Base-by-base conservation (phyloP, 2,797 vertebrate genomes). In the Natrix natrix region DNA sequence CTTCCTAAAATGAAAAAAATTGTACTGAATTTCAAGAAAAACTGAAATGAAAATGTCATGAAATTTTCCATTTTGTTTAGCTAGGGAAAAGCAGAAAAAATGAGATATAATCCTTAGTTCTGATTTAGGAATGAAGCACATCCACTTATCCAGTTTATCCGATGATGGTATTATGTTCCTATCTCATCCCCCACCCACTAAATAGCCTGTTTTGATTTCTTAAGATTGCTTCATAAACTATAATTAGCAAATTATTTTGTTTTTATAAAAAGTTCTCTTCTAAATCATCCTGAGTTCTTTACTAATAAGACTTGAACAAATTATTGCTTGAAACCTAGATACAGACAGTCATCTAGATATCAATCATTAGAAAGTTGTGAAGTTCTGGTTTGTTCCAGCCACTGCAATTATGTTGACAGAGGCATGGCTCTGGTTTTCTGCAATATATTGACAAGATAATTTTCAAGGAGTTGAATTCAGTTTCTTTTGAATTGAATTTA, bases 211-310 rank as follows among this genome's bases (percentile, higher is more conserved):
- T 96, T 97, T 95, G 92, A 93, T 91, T 93, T 94, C 95, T 96
- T 94, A 95, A 96, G 95, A 93, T 95, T 96, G 95, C 93, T 96
- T 96, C 95, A 95, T 91, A 96, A 94, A 91, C 94, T 97, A 95
- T 97, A 97, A 97, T 96, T 97, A 97, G 95, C 94, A 95, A 95
- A 93, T 95, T 97, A 94, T 96, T 96, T 97, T 96, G 96, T 96
- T 97, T 97, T 97, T 95, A 96, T 97, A 96, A 96, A 92, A 92
- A 92, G 32, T 60, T 93, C 92, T 91, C 86, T 96, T 95, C 95
- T 92, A 43, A 88, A 93, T 94, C 92, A 95, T 97, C 95, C 95
- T 94, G 88, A 96, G 97, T 94, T 94, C 94, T 96, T 97, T 56
- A 94, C 95, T 94, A 97, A 66, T 37, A 32, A 54, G 5, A 52